Conservation (phyloP, 1,140 invertebrate species). For the Dryas iulia region DNA sequence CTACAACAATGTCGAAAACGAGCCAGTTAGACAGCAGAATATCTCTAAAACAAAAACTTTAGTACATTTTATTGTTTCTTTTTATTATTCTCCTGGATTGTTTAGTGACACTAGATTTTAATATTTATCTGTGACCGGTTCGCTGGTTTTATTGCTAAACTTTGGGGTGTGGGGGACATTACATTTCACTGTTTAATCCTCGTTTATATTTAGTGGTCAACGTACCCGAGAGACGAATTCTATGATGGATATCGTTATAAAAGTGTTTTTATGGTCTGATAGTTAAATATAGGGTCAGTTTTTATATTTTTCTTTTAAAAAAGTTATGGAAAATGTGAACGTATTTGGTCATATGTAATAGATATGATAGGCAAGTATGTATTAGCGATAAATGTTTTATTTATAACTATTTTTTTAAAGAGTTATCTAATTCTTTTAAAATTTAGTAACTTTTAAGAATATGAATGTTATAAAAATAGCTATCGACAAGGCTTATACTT, state of each 20-base stretch:
- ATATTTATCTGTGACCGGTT: constrained; percentile 67
- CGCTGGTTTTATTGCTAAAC: constrained; percentile 65
- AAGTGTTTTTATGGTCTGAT: constrained; percentile 5
- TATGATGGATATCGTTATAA: constrained; percentile 15
- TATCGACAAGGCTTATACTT: no score
- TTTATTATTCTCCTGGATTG: constrained; percentile 52
- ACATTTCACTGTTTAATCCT: constrained; percentile 33
- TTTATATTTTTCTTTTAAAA: not conserved
- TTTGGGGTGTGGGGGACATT: constrained; percentile 49
- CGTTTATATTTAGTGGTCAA: constrained; percentile 32
- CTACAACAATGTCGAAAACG: constrained; percentile 3
- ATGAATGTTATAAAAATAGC: no score
- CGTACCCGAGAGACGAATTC: constrained; percentile 20
- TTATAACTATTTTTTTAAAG: no score
- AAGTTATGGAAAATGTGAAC: not conserved
- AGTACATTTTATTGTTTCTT: constrained; percentile 42
- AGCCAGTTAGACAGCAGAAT: constrained; percentile 9
- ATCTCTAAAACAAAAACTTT: constrained; percentile 16
- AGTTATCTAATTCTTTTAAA: no score
- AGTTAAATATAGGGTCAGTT: not conserved
- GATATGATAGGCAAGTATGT: no score
- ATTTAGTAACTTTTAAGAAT: no score
- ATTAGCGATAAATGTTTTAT: no score
- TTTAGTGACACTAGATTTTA: constrained; percentile 55
- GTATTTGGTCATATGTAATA: no score